phyloP scores from a whole-genome alignment of 2,797 vertebrate species.

The Leuciscus waleckii region DNA sequence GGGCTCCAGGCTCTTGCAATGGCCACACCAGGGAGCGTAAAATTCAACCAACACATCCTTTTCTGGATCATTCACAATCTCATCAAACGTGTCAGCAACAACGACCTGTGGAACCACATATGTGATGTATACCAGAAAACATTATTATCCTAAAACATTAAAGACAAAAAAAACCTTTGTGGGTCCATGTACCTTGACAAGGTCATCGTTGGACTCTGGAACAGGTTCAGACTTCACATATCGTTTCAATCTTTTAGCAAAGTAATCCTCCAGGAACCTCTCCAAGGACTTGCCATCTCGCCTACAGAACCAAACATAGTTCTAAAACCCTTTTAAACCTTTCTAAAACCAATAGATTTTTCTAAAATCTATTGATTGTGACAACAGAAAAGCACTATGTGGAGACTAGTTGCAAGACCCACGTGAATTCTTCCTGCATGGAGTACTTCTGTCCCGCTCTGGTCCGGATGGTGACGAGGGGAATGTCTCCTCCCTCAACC shows the following conservation, averaged over 20 bases:
- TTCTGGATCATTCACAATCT: constrained; percentile 70
- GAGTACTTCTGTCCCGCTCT: constrained; percentile 66
- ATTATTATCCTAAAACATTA: neutral
- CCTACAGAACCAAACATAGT: constrained; percentile 47
- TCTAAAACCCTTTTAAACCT: neutral
- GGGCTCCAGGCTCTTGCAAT: constrained; percentile 79
- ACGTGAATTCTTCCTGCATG: constrained; percentile 72
- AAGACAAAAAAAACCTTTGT: neutral
- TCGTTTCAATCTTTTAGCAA: constrained; percentile 76
- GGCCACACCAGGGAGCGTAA: constrained; percentile 76
- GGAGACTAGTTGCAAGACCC: constrained; percentile 34
- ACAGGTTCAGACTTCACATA: constrained; percentile 78
- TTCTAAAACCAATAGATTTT: neutral
- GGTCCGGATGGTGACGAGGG: constrained; percentile 64
- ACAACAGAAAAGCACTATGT: too few relatives aligned
- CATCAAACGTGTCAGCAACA: constrained; percentile 78
- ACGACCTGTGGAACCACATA: constrained; percentile 68
- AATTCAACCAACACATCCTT: constrained; percentile 80
- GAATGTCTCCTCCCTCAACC: constrained; percentile 57
- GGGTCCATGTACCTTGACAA: constrained; percentile 73
- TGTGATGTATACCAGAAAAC: neutral
- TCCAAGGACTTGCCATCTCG: constrained; percentile 74
- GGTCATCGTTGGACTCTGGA: constrained; percentile 74
- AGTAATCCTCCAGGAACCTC: constrained; percentile 78
- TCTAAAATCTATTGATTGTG: too few relatives aligned